Conservation (phyloP, 2,113 vertebrate species). For the Sporophila hypoxantha region DNA sequence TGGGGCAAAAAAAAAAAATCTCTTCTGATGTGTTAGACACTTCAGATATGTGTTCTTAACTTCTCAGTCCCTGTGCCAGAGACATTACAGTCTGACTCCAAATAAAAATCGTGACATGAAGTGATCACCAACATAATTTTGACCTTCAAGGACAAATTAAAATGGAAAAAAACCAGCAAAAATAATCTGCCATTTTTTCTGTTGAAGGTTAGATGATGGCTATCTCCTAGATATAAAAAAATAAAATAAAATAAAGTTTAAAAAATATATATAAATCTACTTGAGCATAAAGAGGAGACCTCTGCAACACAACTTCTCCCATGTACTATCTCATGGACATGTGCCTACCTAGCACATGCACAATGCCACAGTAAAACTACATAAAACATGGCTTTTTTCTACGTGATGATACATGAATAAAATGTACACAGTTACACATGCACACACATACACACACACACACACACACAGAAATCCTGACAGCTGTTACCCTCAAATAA, state of each 20-base stretch:
- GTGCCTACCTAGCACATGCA: neutral
- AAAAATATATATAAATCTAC: neutral
- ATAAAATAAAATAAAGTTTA: neutral
- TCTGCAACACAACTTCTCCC: neutral
- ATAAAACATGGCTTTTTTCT: neutral
- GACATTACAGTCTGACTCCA: neutral
- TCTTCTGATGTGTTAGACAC: neutral
- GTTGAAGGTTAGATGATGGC: neutral
- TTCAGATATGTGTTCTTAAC: neutral
- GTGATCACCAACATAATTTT: constrained; percentile 32
- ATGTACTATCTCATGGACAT: neutral
- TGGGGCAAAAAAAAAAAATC: neutral
- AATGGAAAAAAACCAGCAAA: neutral
- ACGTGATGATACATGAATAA: neutral
- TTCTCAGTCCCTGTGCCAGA: neutral
- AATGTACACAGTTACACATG: neutral
- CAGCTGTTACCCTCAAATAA: neutral
- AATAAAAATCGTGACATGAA: constrained; percentile 26
- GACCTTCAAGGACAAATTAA: constrained; percentile 28
- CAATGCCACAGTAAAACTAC: neutral
- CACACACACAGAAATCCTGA: neutral
- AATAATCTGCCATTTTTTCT: neutral
- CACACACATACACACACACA: neutral
- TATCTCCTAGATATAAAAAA: neutral
- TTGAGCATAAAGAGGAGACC: neutral